Evolutionary conservation across 2,113 vertebrate genomes (phyloP), one percentile per base, ranked within the genome.

Genomic region (Ictalurus furcatus): DNA sequence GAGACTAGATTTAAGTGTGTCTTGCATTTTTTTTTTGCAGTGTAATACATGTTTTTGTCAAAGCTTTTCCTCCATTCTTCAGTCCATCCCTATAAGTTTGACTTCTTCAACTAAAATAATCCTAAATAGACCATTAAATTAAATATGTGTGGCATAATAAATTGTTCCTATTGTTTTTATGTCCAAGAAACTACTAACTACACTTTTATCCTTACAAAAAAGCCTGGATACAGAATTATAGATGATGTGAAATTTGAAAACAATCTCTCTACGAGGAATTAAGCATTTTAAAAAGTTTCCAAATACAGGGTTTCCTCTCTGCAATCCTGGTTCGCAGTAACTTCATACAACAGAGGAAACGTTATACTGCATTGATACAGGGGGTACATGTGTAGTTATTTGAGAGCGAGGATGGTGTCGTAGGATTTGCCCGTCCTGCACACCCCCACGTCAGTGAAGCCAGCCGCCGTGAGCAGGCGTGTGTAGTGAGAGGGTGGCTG

Each of bases 361-460:
- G 6, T 40, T 25, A 80, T 25, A n/a, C 40, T 54, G 84, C 7
- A 85, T 7, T 69, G 28, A 40, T 40, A 14, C 58, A 37, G 78
- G 2, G 28, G 54, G 54, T 76, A 21, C 17, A 14, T 61, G 37
- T 34, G 30, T 25, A 40, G 67, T 96, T 91, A 96, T 92, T 93
- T 95, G 89, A 91, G 59, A 65, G 94, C 96, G 85, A 96, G 89
- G 88, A 96, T 95, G 90, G 93, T 93, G 16, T 96, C 95, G 17
- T 96, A 96, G 78, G 92, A 92, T 90, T 96, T 96, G 0, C 95
- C 95, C 0, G 95, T 96, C 37, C 94, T 89, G 79, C 94, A 94
- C 86, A 96, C 93, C 91, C 95, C 94, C 1, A 95, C 86, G 52
- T 93, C 90, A 12, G 9, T 58, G 92, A 96, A 96, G 83, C 95